Evolutionary conservation across 2,888 invertebrate genomes (phyloP).

Genomic region (Pammene fasciana): DNA sequence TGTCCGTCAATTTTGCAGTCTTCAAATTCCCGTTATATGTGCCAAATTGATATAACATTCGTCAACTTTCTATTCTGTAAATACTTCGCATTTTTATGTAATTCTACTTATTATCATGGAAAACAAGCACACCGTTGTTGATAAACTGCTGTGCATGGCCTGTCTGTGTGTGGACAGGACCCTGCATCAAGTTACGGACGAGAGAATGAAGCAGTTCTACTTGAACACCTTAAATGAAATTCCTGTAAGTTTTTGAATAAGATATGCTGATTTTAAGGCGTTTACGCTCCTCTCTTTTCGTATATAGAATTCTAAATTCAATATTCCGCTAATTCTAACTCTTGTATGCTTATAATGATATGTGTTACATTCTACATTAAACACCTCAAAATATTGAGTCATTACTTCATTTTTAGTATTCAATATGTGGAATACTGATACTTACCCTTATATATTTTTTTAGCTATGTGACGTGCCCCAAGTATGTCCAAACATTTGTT

Average conservation of each 20-base stretch:
- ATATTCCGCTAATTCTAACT: background rate
- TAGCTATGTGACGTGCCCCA: conserved; percentile 56
- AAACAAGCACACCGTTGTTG: conserved; percentile 49
- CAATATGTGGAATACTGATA: too few relatives aligned
- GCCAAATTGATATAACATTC: conserved; percentile 5
- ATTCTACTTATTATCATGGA: conserved; percentile 53
- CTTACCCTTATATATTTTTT: conserved; percentile 46
- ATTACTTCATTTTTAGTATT: too few relatives aligned
- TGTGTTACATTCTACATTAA: too few relatives aligned
- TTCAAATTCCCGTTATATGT: background rate
- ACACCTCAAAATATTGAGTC: too few relatives aligned
- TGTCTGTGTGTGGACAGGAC: conserved; percentile 67
- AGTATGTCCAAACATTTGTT: conserved; percentile 58
- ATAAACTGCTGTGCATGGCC: conserved; percentile 64
- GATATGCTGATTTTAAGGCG: background rate
- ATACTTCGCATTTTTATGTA: conserved; percentile 7
- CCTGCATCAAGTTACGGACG: conserved; percentile 57
- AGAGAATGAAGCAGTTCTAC: conserved; percentile 63
- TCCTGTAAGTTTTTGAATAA: conserved; percentile 58
- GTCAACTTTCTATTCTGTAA: conserved; percentile 32
- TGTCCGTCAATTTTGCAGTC: too few relatives aligned
- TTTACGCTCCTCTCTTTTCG: background rate
- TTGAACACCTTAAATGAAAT: conserved; percentile 64
- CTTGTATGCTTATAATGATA: too few relatives aligned
- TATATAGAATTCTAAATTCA: background rate